These are phyloP conservation scores for Capitulum mitella DNA, from an alignment of 2,888 invertebrate species.

Conservation along the genomic window DNA sequence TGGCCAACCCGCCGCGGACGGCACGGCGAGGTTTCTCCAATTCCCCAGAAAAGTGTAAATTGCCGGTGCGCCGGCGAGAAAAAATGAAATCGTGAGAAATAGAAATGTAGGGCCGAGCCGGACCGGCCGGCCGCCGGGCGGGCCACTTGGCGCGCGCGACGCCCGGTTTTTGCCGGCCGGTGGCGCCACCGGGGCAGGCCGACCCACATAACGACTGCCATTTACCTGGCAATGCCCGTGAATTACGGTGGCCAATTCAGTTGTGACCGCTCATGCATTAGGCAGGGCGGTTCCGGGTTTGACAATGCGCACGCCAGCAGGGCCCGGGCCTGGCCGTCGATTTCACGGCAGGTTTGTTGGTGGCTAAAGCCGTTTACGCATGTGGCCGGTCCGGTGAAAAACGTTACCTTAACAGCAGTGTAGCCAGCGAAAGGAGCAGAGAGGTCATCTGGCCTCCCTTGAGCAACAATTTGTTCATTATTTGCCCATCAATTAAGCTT, in stretches of 20 bases:
- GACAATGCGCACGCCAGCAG: neutral
- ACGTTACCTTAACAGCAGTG: too few relatives aligned
- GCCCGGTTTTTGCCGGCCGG: neutral
- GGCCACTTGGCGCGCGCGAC: neutral
- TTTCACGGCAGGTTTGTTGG: neutral
- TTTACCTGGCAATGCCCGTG: neutral
- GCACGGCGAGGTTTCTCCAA: neutral
- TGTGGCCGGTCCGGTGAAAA: too few relatives aligned
- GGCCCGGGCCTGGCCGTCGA: neutral
- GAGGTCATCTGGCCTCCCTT: too few relatives aligned
- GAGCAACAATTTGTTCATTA: too few relatives aligned
- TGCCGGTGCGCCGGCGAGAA: constrained; percentile 12
- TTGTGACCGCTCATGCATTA: neutral
- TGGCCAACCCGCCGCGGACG: neutral
- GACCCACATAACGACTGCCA: too few relatives aligned
- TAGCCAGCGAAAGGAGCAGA: too few relatives aligned
- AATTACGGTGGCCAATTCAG: neutral
- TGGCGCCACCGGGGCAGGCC: neutral
- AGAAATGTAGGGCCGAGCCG: constrained; percentile 17
- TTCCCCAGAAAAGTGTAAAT: constrained; percentile 11
- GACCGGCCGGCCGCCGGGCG: neutral
- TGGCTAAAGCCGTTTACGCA: too few relatives aligned
- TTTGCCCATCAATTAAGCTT: too few relatives aligned
- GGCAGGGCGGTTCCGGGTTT: neutral
- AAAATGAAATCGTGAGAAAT: constrained; percentile 24